phyloP scores from a whole-genome alignment of 2,797 vertebrate species.

The Onychomys torridus region DNA sequence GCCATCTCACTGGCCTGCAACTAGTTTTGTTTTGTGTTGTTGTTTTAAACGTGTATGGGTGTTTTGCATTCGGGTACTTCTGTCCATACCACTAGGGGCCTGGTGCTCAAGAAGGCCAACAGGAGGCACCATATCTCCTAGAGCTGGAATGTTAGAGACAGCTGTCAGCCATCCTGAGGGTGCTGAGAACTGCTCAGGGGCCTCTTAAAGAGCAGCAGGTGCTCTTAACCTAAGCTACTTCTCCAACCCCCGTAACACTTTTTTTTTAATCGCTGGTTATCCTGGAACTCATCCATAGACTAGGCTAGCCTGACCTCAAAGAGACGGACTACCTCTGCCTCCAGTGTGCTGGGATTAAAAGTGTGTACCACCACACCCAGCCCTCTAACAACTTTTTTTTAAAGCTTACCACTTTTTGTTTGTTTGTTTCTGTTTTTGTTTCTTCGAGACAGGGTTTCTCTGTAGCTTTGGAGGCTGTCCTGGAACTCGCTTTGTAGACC shows the following conservation, averaged over 20 bases:
- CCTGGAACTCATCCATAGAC: not conserved
- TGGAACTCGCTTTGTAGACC: too few relatives aligned
- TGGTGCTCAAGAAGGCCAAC: not conserved
- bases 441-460: too few relatives aligned
- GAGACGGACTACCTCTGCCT: not conserved
- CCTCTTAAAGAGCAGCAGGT: not conserved
- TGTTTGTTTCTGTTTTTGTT: not conserved
- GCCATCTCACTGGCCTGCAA: not conserved
- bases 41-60: not conserved
- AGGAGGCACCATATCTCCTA: not conserved
- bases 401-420: not conserved
- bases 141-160: not conserved
- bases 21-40: not conserved
- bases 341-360: not conserved
- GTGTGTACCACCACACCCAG: not conserved
- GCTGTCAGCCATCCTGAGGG: not conserved
- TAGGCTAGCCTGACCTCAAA: not conserved
- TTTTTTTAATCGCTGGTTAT: not conserved
- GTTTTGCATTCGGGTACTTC: not conserved
- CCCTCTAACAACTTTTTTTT: not conserved
- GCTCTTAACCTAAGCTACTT: not conserved
- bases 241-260: not conserved
- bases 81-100: not conserved
- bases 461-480: too few relatives aligned
- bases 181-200: too few relatives aligned